Conservation (phyloP, 2,113 vertebrate species). For the Gopherus evgoodei region DNA sequence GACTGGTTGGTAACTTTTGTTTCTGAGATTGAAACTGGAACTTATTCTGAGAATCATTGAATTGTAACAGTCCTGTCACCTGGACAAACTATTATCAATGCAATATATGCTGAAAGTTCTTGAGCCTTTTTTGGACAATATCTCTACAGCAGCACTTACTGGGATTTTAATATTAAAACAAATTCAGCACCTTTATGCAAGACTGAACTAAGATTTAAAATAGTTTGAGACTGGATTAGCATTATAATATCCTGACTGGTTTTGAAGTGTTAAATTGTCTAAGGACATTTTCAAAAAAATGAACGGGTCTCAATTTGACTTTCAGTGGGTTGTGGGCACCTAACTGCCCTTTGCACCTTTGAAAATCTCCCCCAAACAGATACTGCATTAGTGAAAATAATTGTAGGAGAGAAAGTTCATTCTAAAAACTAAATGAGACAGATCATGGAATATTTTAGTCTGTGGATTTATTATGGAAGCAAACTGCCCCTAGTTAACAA, state of each 20-base stretch:
- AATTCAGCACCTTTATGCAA: not conserved
- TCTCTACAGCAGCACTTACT: not conserved
- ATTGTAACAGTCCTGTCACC: not conserved
- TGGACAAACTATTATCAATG: not conserved
- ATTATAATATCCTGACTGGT: not conserved
- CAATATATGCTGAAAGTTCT: not conserved
- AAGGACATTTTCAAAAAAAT: not conserved
- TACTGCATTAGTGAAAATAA: fast-evolving
- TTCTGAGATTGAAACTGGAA: not conserved
- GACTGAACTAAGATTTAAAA: not conserved
- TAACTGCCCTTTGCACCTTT: not conserved
- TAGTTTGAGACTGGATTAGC: not conserved
- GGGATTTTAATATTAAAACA: too few relatives aligned
- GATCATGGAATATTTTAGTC: not conserved
- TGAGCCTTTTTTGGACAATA: not conserved
- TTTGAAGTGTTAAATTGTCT: not conserved
- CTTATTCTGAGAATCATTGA: too few relatives aligned
- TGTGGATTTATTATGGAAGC: not conserved
- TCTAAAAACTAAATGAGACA: not conserved
- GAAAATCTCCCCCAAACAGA: not conserved
- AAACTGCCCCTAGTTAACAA: not conserved
- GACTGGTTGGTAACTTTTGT: not conserved
- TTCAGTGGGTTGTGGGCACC: too few relatives aligned
- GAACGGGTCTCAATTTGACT: not conserved
- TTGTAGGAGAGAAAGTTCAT: fast-evolving